Conservation (phyloP, 2,797 vertebrate species). For the Aratinga solstitialis region DNA sequence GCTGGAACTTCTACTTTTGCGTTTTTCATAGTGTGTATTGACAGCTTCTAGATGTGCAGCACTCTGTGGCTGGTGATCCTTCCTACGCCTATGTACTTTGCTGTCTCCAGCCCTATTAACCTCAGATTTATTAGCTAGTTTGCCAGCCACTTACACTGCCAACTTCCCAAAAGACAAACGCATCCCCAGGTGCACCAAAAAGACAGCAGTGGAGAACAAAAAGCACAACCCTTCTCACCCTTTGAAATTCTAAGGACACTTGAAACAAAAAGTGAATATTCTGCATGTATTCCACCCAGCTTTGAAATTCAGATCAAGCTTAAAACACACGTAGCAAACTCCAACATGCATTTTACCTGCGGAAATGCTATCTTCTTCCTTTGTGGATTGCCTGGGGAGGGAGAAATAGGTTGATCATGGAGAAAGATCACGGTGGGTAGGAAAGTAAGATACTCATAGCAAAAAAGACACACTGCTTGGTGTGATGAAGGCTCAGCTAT, state of each 20-base stretch:
- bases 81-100: conserved; percentile 62
- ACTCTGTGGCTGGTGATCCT: conserved; percentile 64
- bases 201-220: conserved; percentile 43
- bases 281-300: neutral
- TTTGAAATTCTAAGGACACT: neutral
- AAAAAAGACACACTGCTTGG: neutral
- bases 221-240: conserved; percentile 3
- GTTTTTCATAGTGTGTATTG: conserved; percentile 70
- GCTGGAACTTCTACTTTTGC: conserved; percentile 67
- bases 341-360: conserved; percentile 3
- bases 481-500: neutral
- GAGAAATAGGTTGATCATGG: neutral
- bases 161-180: conserved; percentile 72
- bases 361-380: neutral
- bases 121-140: conserved; percentile 78
- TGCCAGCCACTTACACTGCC: conserved; percentile 73
- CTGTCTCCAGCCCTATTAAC: conserved; percentile 79
- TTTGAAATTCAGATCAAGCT: conserved; percentile 40
- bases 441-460: neutral
- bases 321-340: conserved; percentile 5
- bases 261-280: neutral
- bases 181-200: conserved; percentile 60
- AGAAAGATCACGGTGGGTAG: neutral
- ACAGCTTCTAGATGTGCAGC: conserved; percentile 66
- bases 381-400: neutral